Conservation (phyloP, 2,113 vertebrate genomes). For the Oreochromis aureus region DNA sequence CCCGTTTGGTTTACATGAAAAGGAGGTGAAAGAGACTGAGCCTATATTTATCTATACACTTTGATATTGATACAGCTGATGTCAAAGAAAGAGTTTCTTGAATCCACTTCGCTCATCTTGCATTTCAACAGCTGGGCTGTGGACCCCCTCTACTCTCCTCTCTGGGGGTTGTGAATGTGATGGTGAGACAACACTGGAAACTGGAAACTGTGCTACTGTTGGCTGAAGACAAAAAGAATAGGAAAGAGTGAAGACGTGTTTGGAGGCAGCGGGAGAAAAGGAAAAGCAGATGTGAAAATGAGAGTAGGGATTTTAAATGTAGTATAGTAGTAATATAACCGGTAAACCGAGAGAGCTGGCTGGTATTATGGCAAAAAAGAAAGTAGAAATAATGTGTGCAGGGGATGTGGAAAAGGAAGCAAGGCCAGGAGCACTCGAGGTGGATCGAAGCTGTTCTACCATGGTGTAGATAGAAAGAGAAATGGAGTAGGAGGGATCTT, state of each 20-base stretch:
- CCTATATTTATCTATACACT: background rate
- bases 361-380: background rate
- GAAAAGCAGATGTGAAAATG: background rate
- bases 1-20: background rate
- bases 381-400: background rate
- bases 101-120: background rate
- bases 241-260: background rate
- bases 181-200: background rate
- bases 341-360: background rate
- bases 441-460: background rate
- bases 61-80: rapidly evolving
- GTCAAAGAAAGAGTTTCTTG: background rate
- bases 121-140: background rate
- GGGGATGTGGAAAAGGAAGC: background rate
- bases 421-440: background rate
- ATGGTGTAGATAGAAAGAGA: background rate
- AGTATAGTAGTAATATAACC: background rate
- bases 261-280: background rate
- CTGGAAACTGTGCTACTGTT: background rate
- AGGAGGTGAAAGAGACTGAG: background rate
- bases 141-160: background rate
- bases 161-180: background rate
- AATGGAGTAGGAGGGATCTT: background rate
- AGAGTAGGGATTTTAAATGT: background rate
- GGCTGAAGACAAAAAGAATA: background rate